Conservation (phyloP, 2,113 vertebrate species). For the Hydrochoerus hydrochaeris region DNA sequence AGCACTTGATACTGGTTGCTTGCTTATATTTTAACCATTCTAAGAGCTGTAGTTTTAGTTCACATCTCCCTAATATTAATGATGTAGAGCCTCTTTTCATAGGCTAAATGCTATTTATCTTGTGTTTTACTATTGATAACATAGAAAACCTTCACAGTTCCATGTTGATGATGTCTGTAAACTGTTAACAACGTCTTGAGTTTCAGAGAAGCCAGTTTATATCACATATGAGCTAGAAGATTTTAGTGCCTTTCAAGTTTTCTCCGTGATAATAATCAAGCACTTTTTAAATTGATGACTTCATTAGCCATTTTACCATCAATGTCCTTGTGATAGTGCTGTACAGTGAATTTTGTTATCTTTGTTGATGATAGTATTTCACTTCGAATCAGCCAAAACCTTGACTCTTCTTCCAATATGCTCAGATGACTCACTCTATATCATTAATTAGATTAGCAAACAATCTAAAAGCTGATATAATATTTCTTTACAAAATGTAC, state of each 20-base stretch:
- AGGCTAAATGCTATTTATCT: background rate
- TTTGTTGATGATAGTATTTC: background rate
- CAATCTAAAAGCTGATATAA: background rate
- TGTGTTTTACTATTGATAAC: background rate
- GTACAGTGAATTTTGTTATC: background rate
- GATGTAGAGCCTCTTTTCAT: background rate
- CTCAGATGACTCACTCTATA: background rate
- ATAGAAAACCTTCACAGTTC: background rate
- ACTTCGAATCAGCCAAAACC: background rate
- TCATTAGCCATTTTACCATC: background rate
- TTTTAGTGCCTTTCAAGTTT: background rate
- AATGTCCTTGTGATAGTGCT: background rate
- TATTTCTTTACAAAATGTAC: slow-evolving; percentile 31
- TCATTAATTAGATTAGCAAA: slow-evolving; percentile 30
- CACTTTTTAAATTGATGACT: background rate
- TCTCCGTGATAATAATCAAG: background rate
- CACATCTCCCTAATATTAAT: background rate
- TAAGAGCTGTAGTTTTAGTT: background rate
- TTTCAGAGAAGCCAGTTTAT: background rate
- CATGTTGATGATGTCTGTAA: background rate
- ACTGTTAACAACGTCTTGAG: background rate
- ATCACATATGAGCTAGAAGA: background rate
- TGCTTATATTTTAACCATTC: background rate
- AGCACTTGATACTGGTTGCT: background rate
- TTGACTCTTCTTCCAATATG: background rate